These are phyloP conservation scores for Bombus waltoni DNA, from an alignment of 1,140 invertebrate genomes.

Conservation along the genomic window DNA sequence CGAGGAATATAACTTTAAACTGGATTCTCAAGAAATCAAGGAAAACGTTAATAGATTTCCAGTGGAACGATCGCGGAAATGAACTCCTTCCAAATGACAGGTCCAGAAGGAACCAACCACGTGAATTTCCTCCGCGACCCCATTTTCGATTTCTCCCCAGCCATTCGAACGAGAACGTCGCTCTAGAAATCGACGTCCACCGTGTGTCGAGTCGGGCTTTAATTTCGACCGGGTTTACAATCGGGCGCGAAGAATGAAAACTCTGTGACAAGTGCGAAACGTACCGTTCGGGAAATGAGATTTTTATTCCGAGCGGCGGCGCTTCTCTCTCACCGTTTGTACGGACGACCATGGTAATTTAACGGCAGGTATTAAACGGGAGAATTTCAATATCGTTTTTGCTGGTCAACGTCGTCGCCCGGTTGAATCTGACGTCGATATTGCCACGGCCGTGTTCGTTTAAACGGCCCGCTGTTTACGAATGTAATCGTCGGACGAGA, in stretches of 20 bases:
- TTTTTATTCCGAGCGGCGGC: conserved; percentile 66
- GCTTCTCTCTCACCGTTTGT: conserved; percentile 58
- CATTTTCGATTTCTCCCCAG: background rate
- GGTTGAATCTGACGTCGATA: conserved; percentile 29
- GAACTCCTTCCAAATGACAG: background rate
- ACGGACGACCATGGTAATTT: conserved; percentile 63
- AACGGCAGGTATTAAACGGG: conserved; percentile 69
- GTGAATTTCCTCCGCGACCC: background rate
- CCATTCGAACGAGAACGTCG: background rate
- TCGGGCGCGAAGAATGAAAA: conserved; percentile 46
- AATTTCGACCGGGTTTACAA: conserved; percentile 66
- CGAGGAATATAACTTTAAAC: background rate
- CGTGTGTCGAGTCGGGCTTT: conserved; percentile 46
- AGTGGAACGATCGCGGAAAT: background rate
- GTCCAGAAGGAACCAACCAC: background rate
- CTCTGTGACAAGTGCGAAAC: conserved; percentile 23
- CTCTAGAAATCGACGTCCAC: background rate
- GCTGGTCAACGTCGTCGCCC: conserved; percentile 20
- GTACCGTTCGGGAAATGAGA: conserved; percentile 69
- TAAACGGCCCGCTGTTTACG: conserved; percentile 2
- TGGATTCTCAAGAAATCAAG: background rate
- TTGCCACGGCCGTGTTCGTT: background rate
- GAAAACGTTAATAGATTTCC: background rate
- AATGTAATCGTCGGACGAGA: conserved; percentile 11
- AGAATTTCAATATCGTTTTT: conserved; percentile 78